phyloP scores from a whole-genome alignment of 1,140 invertebrate species.

The Psix sp. region DNA sequence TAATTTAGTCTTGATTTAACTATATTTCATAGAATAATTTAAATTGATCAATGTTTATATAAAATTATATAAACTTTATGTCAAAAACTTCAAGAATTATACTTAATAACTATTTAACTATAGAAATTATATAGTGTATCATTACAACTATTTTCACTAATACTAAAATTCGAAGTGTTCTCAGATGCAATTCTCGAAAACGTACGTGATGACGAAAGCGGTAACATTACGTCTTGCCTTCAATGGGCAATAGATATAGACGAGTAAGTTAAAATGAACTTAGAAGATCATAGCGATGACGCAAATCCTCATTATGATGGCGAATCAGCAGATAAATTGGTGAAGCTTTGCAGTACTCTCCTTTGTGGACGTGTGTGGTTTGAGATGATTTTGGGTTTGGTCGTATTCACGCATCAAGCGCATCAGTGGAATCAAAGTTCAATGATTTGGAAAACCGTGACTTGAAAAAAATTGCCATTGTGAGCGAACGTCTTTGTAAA shows the following conservation, averaged over 20 bases:
- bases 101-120: too few species aligned
- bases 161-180: too few species aligned
- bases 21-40: too few species aligned
- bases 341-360: constrained; percentile 13
- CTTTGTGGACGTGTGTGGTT: constrained; percentile 12
- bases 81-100: too few species aligned
- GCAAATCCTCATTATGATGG: constrained; percentile 14
- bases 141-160: too few species aligned
- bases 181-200: too few species aligned
- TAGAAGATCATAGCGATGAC: constrained; percentile 9
- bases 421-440: constrained; percentile 14
- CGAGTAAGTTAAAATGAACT: background rate
- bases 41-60: too few species aligned
- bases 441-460: constrained; percentile 17
- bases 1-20: too few species aligned
- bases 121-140: too few species aligned
- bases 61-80: too few species aligned
- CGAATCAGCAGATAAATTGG: constrained; percentile 5
- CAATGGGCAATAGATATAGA: constrained; percentile 10
- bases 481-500: constrained; percentile 10
- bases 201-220: too few species aligned
- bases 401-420: constrained; percentile 5
- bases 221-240: constrained; percentile 1
- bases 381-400: constrained; percentile 13
- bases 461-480: background rate